Conservation (phyloP, 2,888 invertebrate species). For the Sclerodermus sp. region DNA sequence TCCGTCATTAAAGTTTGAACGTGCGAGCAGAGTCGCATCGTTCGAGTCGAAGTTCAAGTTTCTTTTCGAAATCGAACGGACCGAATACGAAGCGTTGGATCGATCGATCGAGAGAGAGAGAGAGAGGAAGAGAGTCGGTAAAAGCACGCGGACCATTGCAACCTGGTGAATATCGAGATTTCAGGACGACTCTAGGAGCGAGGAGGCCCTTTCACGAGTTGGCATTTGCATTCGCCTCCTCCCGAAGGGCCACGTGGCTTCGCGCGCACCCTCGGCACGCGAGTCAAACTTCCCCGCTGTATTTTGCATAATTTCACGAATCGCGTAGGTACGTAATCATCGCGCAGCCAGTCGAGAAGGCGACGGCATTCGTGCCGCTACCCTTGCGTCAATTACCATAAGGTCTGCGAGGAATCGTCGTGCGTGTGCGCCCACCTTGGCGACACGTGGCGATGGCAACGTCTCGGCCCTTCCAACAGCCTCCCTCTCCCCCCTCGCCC, state of each 20-base stretch:
- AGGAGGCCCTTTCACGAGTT: too few species aligned
- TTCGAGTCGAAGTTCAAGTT: too few species aligned
- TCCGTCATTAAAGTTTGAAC: too few species aligned
- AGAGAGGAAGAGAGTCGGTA: too few species aligned
- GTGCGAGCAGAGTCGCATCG: too few species aligned
- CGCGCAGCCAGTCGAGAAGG: background rate
- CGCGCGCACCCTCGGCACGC: background rate
- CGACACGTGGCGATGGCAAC: background rate
- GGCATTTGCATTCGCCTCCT: slow-evolving; percentile 41
- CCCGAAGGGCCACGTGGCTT: slow-evolving; percentile 24
- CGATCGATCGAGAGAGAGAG: too few species aligned
- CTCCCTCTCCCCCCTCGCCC: too few species aligned
- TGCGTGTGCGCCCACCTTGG: slow-evolving; percentile 16
- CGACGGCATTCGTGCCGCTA: slow-evolving; percentile 16
- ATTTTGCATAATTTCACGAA: slow-evolving; percentile 50
- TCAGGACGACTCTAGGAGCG: too few species aligned
- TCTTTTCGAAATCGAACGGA: too few species aligned
- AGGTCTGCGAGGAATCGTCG: slow-evolving; percentile 34
- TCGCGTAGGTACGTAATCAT: slow-evolving; percentile 43
- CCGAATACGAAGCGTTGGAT: too few species aligned
- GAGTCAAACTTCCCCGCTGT: slow-evolving; percentile 15
- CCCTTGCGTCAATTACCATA: slow-evolving; percentile 38
- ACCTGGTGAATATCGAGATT: too few species aligned
- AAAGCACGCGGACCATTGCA: too few species aligned
- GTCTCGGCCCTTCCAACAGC: background rate